Conservation (phyloP, 2,113 vertebrate species). For the Oreochromis aureus region DNA sequence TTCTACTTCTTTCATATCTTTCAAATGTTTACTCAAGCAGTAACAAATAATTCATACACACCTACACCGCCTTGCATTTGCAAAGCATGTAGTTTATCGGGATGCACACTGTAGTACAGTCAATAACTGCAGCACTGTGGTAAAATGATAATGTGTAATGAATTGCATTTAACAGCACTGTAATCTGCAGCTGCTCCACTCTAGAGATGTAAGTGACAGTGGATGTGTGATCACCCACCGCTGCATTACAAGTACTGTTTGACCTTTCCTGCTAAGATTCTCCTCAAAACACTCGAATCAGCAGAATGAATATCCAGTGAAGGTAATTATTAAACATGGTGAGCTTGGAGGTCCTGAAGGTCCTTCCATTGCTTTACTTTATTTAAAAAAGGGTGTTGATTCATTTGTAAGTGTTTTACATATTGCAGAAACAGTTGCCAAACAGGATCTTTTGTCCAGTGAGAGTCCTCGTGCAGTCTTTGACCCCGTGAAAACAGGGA, state of each 20-base stretch:
- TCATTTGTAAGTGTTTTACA: not conserved
- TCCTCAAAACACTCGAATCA: not conserved
- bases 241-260: not conserved
- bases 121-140: not conserved
- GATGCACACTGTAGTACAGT: not conserved
- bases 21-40: not conserved
- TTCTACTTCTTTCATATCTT: not conserved
- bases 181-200: not conserved
- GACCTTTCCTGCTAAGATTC: not conserved
- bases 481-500: not conserved
- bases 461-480: not conserved
- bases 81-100: not conserved
- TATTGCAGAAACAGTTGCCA: not conserved
- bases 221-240: not conserved
- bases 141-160: not conserved
- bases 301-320: not conserved
- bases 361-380: not conserved
- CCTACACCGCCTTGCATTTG: not conserved
- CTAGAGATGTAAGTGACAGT: not conserved
- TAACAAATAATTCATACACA: not conserved
- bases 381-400: not conserved
- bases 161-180: not conserved
- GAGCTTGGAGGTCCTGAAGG: not conserved
- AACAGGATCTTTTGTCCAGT: not conserved
- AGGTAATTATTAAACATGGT: not conserved